Conservation (phyloP, 2,113 vertebrate species). For the Sinocyclocheilus grahami region DNA sequence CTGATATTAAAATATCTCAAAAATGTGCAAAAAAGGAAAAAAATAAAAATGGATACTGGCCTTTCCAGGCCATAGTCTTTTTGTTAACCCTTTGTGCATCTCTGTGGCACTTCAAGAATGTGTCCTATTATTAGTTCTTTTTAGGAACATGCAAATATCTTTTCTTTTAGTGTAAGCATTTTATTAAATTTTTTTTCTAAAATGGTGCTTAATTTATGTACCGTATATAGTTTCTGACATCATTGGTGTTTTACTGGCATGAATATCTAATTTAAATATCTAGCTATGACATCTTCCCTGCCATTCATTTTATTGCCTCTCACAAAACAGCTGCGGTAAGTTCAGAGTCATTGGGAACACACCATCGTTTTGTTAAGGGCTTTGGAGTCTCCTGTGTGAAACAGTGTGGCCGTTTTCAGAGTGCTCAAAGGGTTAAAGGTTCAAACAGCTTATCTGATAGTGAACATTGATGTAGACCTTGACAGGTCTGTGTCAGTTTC, state of each 20-base stretch:
- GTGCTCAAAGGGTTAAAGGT: slow-evolving; percentile 79
- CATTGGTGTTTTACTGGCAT: not conserved
- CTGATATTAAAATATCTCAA: slow-evolving; percentile 85
- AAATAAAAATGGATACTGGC: slow-evolving; percentile 76
- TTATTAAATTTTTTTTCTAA: not conserved
- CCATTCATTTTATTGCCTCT: slow-evolving; percentile 9
- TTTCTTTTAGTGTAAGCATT: not conserved
- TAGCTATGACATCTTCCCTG: slow-evolving; percentile 1
- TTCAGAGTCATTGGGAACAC: not conserved
- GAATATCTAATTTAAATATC: not conserved
- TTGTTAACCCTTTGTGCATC: slow-evolving; percentile 78
- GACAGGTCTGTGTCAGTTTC: slow-evolving; percentile 70
- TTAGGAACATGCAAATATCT: not conserved
- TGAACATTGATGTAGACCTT: slow-evolving; percentile 70
- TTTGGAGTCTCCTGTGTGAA: not conserved
- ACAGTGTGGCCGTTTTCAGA: slow-evolving; percentile 63
- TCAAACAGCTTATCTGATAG: slow-evolving; percentile 76
- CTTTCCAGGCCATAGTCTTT: slow-evolving; percentile 81
- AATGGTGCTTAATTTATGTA: slow-evolving; percentile 45
- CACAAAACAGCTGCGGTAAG: slow-evolving; percentile 13
- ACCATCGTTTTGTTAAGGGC: not conserved
- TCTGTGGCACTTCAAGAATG: slow-evolving; percentile 65
- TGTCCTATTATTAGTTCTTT: slow-evolving; percentile 50
- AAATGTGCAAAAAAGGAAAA: slow-evolving; percentile 85
- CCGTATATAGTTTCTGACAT: slow-evolving; percentile 51